Conservation (phyloP, 2,113 vertebrate species). For the Podarcis raffonei region DNA sequence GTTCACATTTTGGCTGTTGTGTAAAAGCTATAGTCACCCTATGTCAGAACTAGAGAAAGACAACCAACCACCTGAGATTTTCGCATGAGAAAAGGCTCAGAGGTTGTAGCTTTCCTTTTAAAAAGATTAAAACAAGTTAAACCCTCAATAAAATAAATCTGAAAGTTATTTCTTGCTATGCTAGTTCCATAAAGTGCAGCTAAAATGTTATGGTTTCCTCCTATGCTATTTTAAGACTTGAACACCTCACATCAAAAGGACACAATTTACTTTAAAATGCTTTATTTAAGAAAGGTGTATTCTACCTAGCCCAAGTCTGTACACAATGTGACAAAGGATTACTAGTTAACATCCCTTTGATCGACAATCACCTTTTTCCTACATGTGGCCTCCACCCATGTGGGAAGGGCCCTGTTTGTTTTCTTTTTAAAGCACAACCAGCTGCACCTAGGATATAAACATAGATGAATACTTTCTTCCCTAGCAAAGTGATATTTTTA, state of each 20-base stretch:
- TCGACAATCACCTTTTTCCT: background rate
- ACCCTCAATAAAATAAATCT: background rate
- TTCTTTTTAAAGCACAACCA: background rate
- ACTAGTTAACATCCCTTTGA: background rate
- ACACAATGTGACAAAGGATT: background rate
- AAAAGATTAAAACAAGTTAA: background rate
- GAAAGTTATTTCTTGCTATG: background rate
- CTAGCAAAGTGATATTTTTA: background rate
- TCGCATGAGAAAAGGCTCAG: background rate
- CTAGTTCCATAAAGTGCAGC: background rate
- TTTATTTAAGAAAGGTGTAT: background rate
- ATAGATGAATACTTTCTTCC: too few species aligned
- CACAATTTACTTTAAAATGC: background rate
- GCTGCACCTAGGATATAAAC: background rate
- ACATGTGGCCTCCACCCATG: background rate
- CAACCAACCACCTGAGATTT: background rate
- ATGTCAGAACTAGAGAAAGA: background rate
- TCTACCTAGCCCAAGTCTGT: background rate
- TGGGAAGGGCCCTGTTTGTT: background rate
- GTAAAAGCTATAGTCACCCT: background rate
- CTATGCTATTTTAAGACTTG: background rate
- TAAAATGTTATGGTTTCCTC: background rate
- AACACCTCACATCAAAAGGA: background rate
- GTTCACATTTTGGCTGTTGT: background rate
- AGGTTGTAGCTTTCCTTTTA: background rate